phyloP scores from a whole-genome alignment of 2,888 invertebrate genomes.

The Incurvaria masculella region DNA sequence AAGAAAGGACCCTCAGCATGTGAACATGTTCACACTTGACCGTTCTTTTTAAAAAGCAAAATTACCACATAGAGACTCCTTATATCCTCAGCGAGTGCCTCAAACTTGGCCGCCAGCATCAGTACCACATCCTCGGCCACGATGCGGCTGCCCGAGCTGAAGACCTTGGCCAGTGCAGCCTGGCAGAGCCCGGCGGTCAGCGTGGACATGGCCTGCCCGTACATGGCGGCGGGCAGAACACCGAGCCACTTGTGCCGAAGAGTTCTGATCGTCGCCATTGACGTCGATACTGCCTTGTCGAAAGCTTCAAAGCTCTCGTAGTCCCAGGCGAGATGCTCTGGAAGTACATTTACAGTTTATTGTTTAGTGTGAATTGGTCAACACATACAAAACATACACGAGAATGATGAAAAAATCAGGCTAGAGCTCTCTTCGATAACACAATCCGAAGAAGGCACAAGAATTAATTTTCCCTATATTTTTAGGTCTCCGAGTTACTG shows the following conservation, averaged over 20 bases:
- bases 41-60: not conserved
- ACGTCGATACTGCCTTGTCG: conserved; percentile 34
- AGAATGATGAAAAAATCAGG: too few relatives aligned
- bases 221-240: conserved; percentile 36
- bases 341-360: too few relatives aligned
- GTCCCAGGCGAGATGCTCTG: conserved; percentile 31
- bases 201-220: conserved; percentile 34
- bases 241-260: conserved; percentile 31
- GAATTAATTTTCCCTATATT: too few relatives aligned
- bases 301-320: conserved; percentile 33
- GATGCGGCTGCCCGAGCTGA: conserved; percentile 26
- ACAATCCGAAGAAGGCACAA: too few relatives aligned
- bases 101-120: conserved; percentile 31
- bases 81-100: conserved; percentile 27
- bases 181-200: conserved; percentile 33
- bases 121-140: conserved; percentile 37
- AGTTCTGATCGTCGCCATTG: conserved; percentile 29
- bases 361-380: too few relatives aligned
- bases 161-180: conserved; percentile 29
- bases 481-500: too few relatives aligned
- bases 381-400: too few relatives aligned
- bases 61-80: conserved; percentile 34
- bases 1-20: too few relatives aligned
- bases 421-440: too few relatives aligned
- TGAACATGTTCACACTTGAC: not conserved